Base-by-base conservation (phyloP, 2,888 invertebrate genomes). In the Spodoptera littoralis region DNA sequence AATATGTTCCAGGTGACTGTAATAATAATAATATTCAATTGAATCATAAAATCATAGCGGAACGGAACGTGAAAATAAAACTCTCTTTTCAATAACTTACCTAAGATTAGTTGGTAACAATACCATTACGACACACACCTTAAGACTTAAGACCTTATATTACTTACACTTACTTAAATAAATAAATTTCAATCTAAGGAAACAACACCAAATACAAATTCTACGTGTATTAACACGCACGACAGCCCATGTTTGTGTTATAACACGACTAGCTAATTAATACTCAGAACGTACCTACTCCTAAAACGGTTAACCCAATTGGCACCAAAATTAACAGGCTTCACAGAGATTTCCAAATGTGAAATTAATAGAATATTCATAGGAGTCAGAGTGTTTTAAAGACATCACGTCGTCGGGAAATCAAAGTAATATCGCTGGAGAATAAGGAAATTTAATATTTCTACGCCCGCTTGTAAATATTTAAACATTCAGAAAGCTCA, bases 281-380 rank as follows among this genome's bases (percentile, higher is more conserved):
- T 67, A 71, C 65, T 62, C 70, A 46, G 45, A 59, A 44, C 76
- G 63, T 70, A 57, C 76, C 61, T 70, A 57, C 68, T 70, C 64
- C 71, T 63, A 64, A 73, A 63, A 78, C 63, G 58, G 68, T 76
- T 78, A 76, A 77, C 68, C 70, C 59, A 78, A 74, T 78, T 78
- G 76, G 46, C 73, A 69, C 70, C 65, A 61, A 66, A 73, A 70
- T 77, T 68, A 77, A 69, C 78, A 68, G 54, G 66, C 68, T 66
- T 70, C 66, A 54, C 47, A 70, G 61, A 73, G 65, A 76, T 77
- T 73, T 65, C 61, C 54, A 60, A 78, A 73, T 65, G 65, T 64
- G 60, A 77, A 70, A 70, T 73, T 73, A 70, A 70, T 69, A 73
- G 60, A 70, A 73, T 73, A 78, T 77, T 76, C 70, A 76, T 59